Evolutionary conservation across 2,888 invertebrate species (phyloP).

Genomic region (Pseudococcus longispinus): DNA sequence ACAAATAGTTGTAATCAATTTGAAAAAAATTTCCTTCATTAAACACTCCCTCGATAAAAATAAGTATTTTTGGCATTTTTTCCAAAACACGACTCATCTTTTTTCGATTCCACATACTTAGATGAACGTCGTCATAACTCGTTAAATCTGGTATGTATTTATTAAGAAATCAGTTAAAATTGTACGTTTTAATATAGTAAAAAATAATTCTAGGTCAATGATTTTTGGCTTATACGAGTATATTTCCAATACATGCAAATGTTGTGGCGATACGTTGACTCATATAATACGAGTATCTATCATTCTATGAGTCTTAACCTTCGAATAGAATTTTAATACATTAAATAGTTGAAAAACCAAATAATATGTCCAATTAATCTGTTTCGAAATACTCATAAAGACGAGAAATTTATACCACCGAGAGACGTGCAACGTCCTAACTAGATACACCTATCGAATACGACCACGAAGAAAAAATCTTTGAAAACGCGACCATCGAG

Average conservation of each 20-base stretch:
- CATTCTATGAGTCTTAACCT: not conserved
- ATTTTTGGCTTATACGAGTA: not conserved
- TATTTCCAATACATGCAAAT: not conserved
- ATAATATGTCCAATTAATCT: not conserved
- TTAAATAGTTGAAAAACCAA: not conserved
- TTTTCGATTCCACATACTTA: not conserved
- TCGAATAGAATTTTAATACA: conserved; percentile 14
- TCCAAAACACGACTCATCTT: not conserved
- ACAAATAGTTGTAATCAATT: not conserved
- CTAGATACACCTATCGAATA: too few species aligned
- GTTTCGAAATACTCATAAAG: not conserved
- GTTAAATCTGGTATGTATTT: conserved; percentile 34
- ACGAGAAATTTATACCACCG: not conserved
- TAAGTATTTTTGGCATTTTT: not conserved
- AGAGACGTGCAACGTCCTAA: not conserved
- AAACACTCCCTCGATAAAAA: not conserved
- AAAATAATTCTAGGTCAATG: conserved; percentile 42
- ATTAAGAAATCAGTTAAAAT: conserved; percentile 9
- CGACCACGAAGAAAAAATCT: not conserved
- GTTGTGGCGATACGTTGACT: not conserved
- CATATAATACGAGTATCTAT: not conserved
- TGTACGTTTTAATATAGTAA: conserved; percentile 2
- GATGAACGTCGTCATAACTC: not conserved
- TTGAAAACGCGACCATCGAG: not conserved
- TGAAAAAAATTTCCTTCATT: not conserved